phyloP scores from a whole-genome alignment of 2,888 invertebrate species.

The Melitaea athalia region DNA sequence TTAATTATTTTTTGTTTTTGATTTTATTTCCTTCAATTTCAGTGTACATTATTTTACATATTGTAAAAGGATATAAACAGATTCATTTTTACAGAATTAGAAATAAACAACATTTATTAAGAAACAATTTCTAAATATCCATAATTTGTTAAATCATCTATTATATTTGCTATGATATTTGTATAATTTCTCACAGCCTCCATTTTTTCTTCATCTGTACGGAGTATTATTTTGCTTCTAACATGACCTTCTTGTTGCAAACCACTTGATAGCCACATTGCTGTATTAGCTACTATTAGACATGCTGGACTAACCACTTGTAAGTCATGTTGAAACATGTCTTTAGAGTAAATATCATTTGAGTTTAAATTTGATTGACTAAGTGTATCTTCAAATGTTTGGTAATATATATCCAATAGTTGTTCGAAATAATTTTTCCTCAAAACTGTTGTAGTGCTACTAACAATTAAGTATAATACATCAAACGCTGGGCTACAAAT shows the following conservation, averaged over 20 bases:
- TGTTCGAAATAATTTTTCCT: constrained; percentile 51
- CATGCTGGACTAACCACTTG: constrained; percentile 63
- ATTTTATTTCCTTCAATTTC: too few relatives aligned
- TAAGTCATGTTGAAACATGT: constrained; percentile 60
- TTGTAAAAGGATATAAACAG: not conserved
- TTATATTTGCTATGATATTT: constrained; percentile 54
- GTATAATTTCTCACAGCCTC: constrained; percentile 57
- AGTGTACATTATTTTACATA: too few relatives aligned
- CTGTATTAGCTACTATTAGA: constrained; percentile 69
- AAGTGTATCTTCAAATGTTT: constrained; percentile 52
- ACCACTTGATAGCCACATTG: constrained; percentile 67
- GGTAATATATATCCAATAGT: constrained; percentile 60
- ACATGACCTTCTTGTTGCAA: constrained; percentile 73
- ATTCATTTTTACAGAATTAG: not conserved
- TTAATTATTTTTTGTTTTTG: too few relatives aligned
- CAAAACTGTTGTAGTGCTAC: constrained; percentile 57
- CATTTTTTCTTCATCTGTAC: constrained; percentile 53
- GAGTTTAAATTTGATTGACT: constrained; percentile 46
- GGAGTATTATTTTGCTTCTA: constrained; percentile 58
- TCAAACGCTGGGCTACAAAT: constrained; percentile 68
- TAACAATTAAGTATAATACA: constrained; percentile 62
- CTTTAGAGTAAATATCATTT: constrained; percentile 51
- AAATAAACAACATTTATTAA: not conserved
- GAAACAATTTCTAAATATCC: constrained; percentile 48
- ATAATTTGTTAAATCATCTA: constrained; percentile 62